A percentile compares a stretch with the other conserved stretches of the same genome.
These are phyloP conservation scores for Larimichthys polyactis DNA, from an alignment of 2,113 vertebrate genomes.

Conservation along the genomic window DNA sequence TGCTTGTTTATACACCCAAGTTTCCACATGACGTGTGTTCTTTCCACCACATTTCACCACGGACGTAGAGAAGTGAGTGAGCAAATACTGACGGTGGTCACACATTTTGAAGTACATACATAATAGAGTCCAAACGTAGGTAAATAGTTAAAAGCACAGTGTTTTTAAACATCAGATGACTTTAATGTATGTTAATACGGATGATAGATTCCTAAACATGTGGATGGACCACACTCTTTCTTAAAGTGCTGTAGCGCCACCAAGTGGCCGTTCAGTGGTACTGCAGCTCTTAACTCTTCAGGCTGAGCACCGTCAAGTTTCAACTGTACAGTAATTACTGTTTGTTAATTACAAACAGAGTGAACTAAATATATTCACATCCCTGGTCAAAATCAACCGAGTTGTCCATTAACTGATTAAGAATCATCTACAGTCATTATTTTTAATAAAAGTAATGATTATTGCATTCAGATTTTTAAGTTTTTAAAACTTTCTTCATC, in stretches of 20 bases:
- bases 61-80: neutral
- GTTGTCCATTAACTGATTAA: neutral
- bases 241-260: conserved; percentile 37
- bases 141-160: neutral
- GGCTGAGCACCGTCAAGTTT: neutral
- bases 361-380: neutral
- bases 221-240: neutral
- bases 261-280: conserved; percentile 51
- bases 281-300: neutral
- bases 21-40: neutral
- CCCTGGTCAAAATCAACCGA: neutral
- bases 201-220: neutral
- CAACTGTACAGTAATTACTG: neutral
- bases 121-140: neutral
- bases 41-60: neutral
- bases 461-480: neutral
- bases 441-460: neutral
- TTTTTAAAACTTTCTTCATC: neutral
- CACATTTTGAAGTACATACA: neutral
- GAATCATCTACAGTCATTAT: too few species aligned
- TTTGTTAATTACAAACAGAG: too few species aligned
- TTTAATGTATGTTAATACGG: neutral
- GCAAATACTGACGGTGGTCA: neutral
- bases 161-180: neutral
- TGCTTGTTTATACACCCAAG: neutral